Evolutionary conservation across 2,113 vertebrate species (phyloP).

Genomic region (Jaculus jaculus): DNA sequence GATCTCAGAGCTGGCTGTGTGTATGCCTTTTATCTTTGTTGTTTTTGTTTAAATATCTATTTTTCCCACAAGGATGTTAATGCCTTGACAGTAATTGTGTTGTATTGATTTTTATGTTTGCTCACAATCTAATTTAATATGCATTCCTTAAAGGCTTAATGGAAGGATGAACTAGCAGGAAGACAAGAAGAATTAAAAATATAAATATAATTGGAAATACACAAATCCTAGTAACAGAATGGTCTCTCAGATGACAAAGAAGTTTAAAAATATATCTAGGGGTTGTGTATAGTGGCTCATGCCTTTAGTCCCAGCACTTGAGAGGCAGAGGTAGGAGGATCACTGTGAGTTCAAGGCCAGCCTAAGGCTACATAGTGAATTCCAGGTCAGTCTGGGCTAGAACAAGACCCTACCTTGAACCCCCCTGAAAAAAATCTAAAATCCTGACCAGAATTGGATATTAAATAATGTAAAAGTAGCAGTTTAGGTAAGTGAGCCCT

Average conservation of each 20-base stretch:
- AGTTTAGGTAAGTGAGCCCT: not conserved
- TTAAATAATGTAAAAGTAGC: constrained; percentile 13
- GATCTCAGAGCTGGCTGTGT: not conserved
- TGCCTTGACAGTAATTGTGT: not conserved
- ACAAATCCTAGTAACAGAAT: not conserved
- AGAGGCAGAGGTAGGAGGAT: not conserved
- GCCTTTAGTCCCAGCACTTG: not conserved
- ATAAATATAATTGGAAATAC: constrained; percentile 36
- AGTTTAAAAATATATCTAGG: not conserved
- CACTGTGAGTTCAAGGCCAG: not conserved
- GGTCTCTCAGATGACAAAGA: not conserved
- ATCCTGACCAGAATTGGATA: not conserved
- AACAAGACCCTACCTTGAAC: too few species aligned
- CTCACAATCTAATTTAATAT: not conserved
- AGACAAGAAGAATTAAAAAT: constrained; percentile 42
- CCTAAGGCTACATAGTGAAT: not conserved
- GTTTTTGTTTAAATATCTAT: constrained; percentile 12
- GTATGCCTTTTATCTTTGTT: not conserved
- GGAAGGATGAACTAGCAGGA: not conserved
- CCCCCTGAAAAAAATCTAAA: not conserved
- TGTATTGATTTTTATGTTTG: constrained; percentile 64
- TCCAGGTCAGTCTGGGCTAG: not conserved
- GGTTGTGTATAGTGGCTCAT: not conserved
- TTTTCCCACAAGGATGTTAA: not conserved
- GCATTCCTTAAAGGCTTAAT: constrained; percentile 41